phyloP scores from a whole-genome alignment of 1,140 invertebrate genomes.

The Pissodes strobi region DNA sequence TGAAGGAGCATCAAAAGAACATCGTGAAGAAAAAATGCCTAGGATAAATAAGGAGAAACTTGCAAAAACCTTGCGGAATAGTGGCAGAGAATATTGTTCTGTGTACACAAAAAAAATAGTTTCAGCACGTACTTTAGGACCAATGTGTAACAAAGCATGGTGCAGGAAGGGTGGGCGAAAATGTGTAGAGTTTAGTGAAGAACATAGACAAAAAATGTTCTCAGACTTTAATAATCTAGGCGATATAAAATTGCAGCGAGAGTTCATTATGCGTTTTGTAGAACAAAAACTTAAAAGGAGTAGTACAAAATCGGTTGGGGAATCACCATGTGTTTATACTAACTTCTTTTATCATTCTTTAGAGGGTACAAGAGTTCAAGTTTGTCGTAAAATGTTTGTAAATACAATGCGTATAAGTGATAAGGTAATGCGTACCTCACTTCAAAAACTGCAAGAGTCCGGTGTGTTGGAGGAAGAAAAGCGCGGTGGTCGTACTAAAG shows the following conservation, averaged over 20 bases:
- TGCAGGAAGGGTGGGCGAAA: slow-evolving; percentile 3
- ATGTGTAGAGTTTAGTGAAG: not conserved
- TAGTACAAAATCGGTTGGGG: not conserved
- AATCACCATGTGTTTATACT: not conserved
- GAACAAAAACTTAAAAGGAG: not conserved
- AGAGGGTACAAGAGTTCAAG: not conserved
- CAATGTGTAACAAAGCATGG: slow-evolving; percentile 1
- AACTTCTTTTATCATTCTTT: not conserved
- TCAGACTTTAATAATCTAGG: no score
- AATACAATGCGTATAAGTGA: not conserved
- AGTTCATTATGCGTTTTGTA: not conserved
- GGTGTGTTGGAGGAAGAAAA: not conserved
- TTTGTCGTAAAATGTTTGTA: not conserved
- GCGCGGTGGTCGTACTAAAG: not conserved
- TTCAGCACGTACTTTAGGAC: not conserved
- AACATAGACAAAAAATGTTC: no score
- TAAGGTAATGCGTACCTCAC: not conserved
- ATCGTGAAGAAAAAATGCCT: not conserved
- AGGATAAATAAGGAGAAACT: not conserved
- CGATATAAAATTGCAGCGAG: not conserved
- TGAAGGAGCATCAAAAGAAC: not conserved
- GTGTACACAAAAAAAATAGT: slow-evolving; percentile 6
- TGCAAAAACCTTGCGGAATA: not conserved
- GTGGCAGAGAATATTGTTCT: not conserved
- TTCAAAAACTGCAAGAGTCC: not conserved